Evolutionary conservation across 2,113 vertebrate species (phyloP).

Genomic region (Prinia subflava): DNA sequence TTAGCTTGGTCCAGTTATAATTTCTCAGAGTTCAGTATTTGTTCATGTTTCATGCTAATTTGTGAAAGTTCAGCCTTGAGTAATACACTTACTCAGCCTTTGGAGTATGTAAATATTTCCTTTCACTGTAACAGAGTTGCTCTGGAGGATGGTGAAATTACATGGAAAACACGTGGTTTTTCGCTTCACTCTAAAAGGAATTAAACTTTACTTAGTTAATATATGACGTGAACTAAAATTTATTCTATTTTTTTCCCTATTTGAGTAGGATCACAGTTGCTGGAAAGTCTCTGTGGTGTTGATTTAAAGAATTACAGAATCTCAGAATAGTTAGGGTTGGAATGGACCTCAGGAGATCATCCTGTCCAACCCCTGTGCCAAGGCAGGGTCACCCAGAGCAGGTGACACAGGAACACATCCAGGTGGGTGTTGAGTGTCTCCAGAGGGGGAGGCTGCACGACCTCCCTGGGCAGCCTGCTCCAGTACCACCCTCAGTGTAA

Average conservation of each 20-base stretch:
- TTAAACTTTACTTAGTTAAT: not conserved
- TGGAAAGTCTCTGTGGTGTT: not conserved
- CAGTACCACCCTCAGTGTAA: not conserved
- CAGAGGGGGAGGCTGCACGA: not conserved
- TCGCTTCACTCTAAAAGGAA: not conserved
- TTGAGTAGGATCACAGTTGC: not conserved
- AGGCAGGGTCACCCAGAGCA: not conserved
- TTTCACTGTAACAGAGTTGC: not conserved
- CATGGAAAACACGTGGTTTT: fast-evolving
- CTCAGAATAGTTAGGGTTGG: not conserved
- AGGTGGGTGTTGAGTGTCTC: not conserved
- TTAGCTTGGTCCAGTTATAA: not conserved
- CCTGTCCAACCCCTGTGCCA: not conserved
- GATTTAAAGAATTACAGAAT: not conserved
- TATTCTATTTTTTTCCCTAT: not conserved
- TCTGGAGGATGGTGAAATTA: not conserved
- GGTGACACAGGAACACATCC: not conserved
- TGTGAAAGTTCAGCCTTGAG: not conserved
- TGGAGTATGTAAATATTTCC: slow-evolving; percentile 10
- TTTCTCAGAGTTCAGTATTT: not conserved
- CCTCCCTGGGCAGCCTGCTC: not conserved
- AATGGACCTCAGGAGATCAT: not conserved
- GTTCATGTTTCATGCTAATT: not conserved
- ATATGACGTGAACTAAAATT: not conserved
- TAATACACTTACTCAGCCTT: not conserved